Base-by-base conservation (phyloP, 2,797 vertebrate species). In the Eulemur rubriventer region DNA sequence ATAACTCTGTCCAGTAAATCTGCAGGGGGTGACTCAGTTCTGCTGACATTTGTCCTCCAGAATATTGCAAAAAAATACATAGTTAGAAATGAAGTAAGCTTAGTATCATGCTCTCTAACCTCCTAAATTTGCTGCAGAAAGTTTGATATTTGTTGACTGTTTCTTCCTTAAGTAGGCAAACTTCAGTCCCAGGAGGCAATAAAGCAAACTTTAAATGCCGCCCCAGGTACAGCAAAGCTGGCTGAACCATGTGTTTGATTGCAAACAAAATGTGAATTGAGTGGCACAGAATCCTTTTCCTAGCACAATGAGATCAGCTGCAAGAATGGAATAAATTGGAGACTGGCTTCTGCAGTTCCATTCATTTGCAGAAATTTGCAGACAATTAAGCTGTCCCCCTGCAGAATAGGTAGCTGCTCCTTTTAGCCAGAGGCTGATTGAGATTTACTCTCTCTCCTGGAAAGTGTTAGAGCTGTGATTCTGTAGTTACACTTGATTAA, bases 171-270 rank as follows among this genome's bases (percentile, higher is more conserved):
- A 94, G 79, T 18, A 79, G 91, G 73, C 38, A 86, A 93, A 90
- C 76, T 88, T 89, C 24, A 93, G 46, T 52, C 38, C 50, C 73
- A 48, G 70, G 46, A 94, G 81, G 38, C 85, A 91, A 96, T 69
- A 81, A 88, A 90, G 30, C 57, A 86, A 82, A 86, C 52, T 83
- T 59, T 41, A 43, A 69, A 70, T 87, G 70, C 84, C 1, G 2
- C 65, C 85, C 80, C 28, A 75, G 33, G 73, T 55, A n/a, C 22
- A 59, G 81, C n/a, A 83, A 61, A 43, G 38, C 59, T 73, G 84
- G 59, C 55, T 55, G 67, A 57, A 24, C 11, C 1, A 0, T 28
- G n/a, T 13, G 7, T 91, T 75, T 89, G 67, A 89, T 70, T 67
- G 33, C 59, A 41, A n/a, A 26, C 18, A 20, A 59, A 92, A 69